phyloP scores from a whole-genome alignment of 92 coral and sea anemone species.

The Pocillopora meandrina region DNA sequence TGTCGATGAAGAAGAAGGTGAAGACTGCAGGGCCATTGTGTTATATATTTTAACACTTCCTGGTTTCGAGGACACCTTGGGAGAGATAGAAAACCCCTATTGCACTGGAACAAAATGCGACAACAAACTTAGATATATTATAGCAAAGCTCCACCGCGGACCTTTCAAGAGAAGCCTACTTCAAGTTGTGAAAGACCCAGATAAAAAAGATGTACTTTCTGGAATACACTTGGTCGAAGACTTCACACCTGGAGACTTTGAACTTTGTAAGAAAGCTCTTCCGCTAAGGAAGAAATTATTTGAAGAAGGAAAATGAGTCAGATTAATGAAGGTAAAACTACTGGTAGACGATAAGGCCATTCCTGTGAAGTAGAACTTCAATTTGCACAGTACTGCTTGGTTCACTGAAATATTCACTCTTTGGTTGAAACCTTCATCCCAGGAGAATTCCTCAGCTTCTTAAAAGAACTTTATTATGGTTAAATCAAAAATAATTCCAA shows the following conservation, averaged over 20 bases:
- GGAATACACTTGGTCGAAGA: conserved; percentile 25
- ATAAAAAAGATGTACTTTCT: background rate
- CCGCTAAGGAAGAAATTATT: conserved; percentile 14
- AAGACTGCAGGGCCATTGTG: conserved; percentile 2
- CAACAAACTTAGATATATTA: too few species aligned
- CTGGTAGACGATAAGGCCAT: background rate
- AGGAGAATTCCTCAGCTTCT: background rate
- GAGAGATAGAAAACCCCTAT: conserved; percentile 4
- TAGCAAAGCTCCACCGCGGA: conserved; percentile 2
- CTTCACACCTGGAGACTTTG: conserved; percentile 5
- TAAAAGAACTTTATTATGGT: background rate
- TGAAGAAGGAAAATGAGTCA: background rate
- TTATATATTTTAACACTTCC: background rate
- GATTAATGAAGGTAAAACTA: background rate
- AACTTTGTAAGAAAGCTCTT: conserved; percentile 17
- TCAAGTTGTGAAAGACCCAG: background rate
- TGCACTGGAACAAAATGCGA: conserved; percentile 7
- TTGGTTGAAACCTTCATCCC: too few species aligned
- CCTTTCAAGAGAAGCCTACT: conserved; percentile 13
- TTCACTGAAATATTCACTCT: too few species aligned
- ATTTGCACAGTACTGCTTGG: too few species aligned
- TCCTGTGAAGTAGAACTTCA: background rate
- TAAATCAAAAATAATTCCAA: too few species aligned
- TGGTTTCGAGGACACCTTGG: conserved; percentile 7
- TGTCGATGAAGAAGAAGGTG: conserved; percentile 26